Conservation (phyloP, 2,113 vertebrate genomes). For the Pica pica region DNA sequence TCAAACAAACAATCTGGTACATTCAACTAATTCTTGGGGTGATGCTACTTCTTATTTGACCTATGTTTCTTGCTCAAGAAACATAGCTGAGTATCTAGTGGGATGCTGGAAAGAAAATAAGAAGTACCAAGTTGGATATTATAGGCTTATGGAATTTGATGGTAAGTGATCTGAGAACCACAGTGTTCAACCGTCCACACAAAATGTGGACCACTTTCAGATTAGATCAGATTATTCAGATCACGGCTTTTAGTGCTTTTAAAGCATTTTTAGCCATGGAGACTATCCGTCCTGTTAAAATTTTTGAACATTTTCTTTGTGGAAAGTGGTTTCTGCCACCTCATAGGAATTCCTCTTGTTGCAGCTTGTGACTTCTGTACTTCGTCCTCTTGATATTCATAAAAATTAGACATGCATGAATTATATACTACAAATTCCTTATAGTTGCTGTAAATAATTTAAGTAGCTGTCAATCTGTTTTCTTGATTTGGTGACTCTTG, state of each 20-base stretch:
- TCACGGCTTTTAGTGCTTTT: not conserved
- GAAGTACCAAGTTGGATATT: not conserved
- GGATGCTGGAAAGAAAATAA: not conserved
- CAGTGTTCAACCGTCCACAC: not conserved
- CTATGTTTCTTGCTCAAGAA: not conserved
- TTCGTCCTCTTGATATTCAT: not conserved
- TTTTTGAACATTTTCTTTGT: not conserved
- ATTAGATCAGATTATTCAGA: not conserved
- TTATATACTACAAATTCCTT: not conserved
- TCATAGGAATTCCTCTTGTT: not conserved
- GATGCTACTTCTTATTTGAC: not conserved
- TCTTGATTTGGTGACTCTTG: not conserved
- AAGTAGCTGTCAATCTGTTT: not conserved
- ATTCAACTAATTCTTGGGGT: not conserved
- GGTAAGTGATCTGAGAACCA: not conserved
- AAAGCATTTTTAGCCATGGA: not conserved
- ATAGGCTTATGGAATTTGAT: not conserved
- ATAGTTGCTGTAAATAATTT: not conserved
- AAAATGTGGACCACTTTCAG: not conserved
- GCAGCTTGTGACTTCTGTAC: not conserved
- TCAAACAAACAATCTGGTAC: not conserved
- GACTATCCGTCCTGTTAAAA: not conserved
- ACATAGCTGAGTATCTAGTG: not conserved
- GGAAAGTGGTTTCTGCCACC: not conserved
- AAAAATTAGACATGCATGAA: not conserved